A percentile compares a stretch with the other conserved stretches of the same genome.
These are phyloP conservation scores for Falco naumanni DNA, from an alignment of 2,797 vertebrate species.

Conservation along the genomic window DNA sequence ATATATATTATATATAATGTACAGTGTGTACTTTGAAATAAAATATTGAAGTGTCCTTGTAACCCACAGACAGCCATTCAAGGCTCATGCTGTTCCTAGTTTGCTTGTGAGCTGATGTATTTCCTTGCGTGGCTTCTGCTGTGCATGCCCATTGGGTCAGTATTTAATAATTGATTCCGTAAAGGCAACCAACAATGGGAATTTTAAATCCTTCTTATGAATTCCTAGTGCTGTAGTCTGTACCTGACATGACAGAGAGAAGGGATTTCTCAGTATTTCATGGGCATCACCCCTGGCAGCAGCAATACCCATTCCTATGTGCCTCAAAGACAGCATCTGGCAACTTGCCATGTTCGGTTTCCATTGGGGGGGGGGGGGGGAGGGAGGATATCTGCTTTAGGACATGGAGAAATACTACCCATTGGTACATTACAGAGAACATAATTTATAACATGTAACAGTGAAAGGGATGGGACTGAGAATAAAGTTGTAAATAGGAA, in stretches of 20 bases:
- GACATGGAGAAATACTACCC: background rate
- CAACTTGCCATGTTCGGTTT: accelerated
- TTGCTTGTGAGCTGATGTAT: background rate
- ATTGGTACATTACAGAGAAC: background rate
- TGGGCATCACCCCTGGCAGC: background rate
- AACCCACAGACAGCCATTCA: background rate
- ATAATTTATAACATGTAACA: background rate
- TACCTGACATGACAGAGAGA: accelerated
- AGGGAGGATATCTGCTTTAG: background rate
- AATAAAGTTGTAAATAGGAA: background rate
- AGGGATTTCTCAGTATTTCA: background rate
- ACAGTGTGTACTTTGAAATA: background rate
- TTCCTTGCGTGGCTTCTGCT: background rate
- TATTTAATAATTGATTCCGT: background rate
- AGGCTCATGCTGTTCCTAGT: background rate
- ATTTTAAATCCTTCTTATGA: background rate
- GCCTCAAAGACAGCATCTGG: background rate
- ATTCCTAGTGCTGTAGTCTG: background rate
- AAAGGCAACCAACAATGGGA: background rate
- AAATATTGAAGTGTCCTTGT: background rate
- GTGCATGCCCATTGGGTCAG: accelerated
- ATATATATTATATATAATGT: too few relatives aligned
- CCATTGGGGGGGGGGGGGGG: background rate
- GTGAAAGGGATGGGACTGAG: background rate
- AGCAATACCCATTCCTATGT: background rate